Conservation (phyloP, 2,888 invertebrate genomes). For the Eupithecia abbreviata region DNA sequence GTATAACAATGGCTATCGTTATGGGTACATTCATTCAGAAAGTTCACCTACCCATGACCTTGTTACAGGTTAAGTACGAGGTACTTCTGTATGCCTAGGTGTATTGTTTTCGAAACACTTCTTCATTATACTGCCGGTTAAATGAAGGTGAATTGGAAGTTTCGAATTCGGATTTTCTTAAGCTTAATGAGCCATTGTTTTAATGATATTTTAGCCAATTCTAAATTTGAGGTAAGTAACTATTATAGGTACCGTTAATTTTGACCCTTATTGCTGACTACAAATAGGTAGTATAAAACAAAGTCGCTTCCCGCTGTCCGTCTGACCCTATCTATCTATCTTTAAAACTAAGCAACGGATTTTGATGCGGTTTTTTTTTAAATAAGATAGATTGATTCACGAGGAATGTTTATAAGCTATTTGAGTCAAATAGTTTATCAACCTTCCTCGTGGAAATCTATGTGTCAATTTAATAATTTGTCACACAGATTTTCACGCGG, state of each 20-base stretch:
- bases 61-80: constrained; percentile 36
- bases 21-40: constrained; percentile 51
- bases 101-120: constrained; percentile 5
- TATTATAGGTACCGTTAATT: neutral
- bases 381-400: too few relatives aligned
- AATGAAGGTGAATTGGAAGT: neutral
- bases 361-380: too few relatives aligned
- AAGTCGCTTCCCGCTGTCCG: too few relatives aligned
- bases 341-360: too few relatives aligned
- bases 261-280: neutral
- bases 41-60: constrained; percentile 56
- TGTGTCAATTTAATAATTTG: too few relatives aligned
- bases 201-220: neutral
- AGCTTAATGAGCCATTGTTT: neutral
- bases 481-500: too few relatives aligned
- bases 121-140: neutral
- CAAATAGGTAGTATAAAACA: too few relatives aligned
- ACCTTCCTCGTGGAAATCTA: too few relatives aligned
- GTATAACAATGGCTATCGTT: constrained; percentile 43
- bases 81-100: constrained; percentile 6
- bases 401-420: too few relatives aligned
- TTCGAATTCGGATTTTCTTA: neutral
- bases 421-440: too few relatives aligned
- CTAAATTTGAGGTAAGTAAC: neutral
- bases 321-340: too few relatives aligned